Base-by-base conservation (phyloP, 2,888 invertebrate species). In the Ptychoptera albimana region DNA sequence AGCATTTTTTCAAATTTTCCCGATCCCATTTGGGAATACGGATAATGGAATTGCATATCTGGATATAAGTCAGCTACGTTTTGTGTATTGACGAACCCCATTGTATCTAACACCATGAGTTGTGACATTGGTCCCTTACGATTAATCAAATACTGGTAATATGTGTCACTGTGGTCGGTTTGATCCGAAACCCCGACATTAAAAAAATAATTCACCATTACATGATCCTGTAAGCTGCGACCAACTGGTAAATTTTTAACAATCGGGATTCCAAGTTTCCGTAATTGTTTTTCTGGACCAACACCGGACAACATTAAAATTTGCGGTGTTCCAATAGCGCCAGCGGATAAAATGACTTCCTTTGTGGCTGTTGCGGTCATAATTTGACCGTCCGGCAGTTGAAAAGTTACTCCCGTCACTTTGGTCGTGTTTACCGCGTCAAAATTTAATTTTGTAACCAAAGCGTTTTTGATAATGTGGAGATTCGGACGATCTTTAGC, bases 231-330 rank as follows among this genome's bases (percentile, higher is more conserved):
- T 5, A 82, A 60, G 54, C 79, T 77, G 48, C 74, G 68, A 2
- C 83, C 82, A 0, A 82, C 80, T 7, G 69, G 70, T 31, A 75
- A 63, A 58, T 79, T 71, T 54, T 68, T 66, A 1, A 73, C 65
- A 2, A 70, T 62, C 35, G 79, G 75, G 37, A 69, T 69, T 47
- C 66, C 66, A 2, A 73, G 55, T 2, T 70, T 61, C 47, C 69
- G 63, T 41, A 82, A 63, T 54, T 80, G 74, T 30, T 68, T 62
- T 47, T 60, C 69, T 1, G 79, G 79, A 1, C 82, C 82, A 8
- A 86, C 72, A 4, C 87, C 88, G 2, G 85, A 85, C 12, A 87
- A 60, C 79, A 86, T 78, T 13, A 89, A 63, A 7, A 88, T 57
- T 58, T 86, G 82, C 1, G 87, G 83, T 7, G 82, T 73, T 61